Base-by-base conservation (phyloP, 2,888 invertebrate genomes). In the Brachypterus glaber region DNA sequence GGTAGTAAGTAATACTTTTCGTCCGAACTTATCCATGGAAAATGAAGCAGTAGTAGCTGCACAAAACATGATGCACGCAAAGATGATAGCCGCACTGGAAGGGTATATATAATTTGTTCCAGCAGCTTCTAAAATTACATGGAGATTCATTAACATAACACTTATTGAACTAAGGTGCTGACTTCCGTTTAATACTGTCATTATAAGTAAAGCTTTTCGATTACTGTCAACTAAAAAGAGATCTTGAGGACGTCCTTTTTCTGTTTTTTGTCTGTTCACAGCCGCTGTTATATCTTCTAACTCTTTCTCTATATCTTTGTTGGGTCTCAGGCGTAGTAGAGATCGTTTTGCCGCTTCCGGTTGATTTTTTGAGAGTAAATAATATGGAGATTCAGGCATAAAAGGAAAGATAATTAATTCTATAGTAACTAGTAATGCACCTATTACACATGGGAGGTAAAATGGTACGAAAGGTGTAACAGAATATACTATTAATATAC, bases 141-240 rank as follows among this genome's bases (percentile, higher is more conserved):
- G 64, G 9, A 66, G 45, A 32, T 66, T 66, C 64, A 66, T 65
- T n/a, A 64, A 30, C 31, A 66, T 60, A 1, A 64, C 64, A 31
- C 57, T 60, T 21, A 64, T 62, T 17, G 60, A 58, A 26, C 58
- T 58, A 37, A 64, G 61, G 43, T 64, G 63, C 47, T 66, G 64
- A 0, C 57, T 55, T 1, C 51, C 59, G 37, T 63, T 63, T 17
- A 66, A 43, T 3, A 62, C 55, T 1, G 58, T 49, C 59, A 66
- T 60, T 11, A 66, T 62, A 3, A 61, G 39, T 12, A 65, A 31
- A 3, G 61, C 64, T 45, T 57, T 59, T 4, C 63, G 47, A 37
- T 64, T 63, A 39, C 62, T 63, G 17, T 51, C 50, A 1, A 62
- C 54, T 17, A 58, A 34, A 34, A 66, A 24, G 7, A 66, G 43